phyloP scores from a whole-genome alignment of 2,113 vertebrate genomes.

The Baryphthengus martii region DNA sequence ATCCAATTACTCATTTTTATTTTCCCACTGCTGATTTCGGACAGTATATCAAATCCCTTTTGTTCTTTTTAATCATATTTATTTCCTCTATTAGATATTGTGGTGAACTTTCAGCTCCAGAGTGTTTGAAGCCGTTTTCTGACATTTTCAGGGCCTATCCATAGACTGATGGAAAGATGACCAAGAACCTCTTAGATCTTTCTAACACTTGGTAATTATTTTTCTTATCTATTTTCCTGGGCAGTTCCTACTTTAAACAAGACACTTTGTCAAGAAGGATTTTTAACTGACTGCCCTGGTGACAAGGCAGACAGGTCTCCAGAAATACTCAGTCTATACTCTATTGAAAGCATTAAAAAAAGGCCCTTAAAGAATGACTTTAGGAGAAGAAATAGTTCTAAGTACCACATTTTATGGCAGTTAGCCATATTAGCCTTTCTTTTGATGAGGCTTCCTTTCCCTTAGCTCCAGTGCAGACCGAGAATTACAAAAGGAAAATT shows the following conservation, averaged over 20 bases:
- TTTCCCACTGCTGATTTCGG: background rate
- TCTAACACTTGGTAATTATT: constrained; percentile 2
- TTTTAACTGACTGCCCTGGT: background rate
- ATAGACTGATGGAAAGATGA: background rate
- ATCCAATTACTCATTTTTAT: background rate
- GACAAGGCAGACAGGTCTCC: background rate
- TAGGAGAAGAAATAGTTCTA: background rate
- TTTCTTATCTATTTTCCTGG: constrained; percentile 17
- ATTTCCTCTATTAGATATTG: constrained; percentile 6
- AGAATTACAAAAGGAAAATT: background rate
- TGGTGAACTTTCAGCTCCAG: background rate
- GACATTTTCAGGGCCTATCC: background rate
- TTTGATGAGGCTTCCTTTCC: background rate
- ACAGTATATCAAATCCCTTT: background rate
- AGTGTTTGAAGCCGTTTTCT: constrained; percentile 24
- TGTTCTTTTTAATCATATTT: constrained; percentile 29
- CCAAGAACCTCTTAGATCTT: constrained; percentile 10
- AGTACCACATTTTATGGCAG: background rate
- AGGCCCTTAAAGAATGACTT: background rate
- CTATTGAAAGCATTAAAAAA: background rate
- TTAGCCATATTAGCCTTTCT: background rate
- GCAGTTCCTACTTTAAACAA: background rate
- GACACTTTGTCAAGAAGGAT: background rate
- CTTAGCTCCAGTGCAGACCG: background rate
- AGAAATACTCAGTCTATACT: background rate